These are phyloP conservation scores for Pseudorectes ferrugineus DNA, from an alignment of 2,113 vertebrate genomes.

Conservation along the genomic window DNA sequence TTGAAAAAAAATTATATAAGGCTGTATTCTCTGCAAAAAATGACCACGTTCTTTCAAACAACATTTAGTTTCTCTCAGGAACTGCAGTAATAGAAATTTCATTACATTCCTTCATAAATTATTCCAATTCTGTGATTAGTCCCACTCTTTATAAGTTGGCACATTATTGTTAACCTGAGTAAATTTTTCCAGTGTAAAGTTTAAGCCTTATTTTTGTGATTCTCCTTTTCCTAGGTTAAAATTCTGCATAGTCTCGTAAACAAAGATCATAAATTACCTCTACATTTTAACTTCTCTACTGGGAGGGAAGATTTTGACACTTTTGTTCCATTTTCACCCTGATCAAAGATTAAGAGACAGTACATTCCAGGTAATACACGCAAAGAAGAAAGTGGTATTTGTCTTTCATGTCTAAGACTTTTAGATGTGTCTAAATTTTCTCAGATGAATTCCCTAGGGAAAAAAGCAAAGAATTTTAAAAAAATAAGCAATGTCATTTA, in stretches of 20 bases:
- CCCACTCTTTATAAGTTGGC: not conserved
- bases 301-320: not conserved
- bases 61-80: not conserved
- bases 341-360: not conserved
- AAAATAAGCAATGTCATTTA: fast-evolving
- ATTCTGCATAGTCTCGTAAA: not conserved
- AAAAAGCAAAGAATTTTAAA: not conserved
- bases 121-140: not conserved
- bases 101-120: not conserved
- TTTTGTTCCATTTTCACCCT: not conserved
- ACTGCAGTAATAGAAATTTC: not conserved
- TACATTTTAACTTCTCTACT: not conserved
- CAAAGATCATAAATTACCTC: not conserved
- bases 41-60: not conserved
- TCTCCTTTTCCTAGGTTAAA: not conserved
- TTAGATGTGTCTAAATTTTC: not conserved
- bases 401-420: not conserved
- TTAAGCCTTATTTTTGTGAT: not conserved
- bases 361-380: not conserved
- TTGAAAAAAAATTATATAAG: not conserved
- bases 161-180: not conserved
- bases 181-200: not conserved
- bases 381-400: not conserved
- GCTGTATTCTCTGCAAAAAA: not conserved
- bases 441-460: not conserved